phyloP scores from a whole-genome alignment of 1,140 invertebrate species.

The Coptotermes formosanus region DNA sequence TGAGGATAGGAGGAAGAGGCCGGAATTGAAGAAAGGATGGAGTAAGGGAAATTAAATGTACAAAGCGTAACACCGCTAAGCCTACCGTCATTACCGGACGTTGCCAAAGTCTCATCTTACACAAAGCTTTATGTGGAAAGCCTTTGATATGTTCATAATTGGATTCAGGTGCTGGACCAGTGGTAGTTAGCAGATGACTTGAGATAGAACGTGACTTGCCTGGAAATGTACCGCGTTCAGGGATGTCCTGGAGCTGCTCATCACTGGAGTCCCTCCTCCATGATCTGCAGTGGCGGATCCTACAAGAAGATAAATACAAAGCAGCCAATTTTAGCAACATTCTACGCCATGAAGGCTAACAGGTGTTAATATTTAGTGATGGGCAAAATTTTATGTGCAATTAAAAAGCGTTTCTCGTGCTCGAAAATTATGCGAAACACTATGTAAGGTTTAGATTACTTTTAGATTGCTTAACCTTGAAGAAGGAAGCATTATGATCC shows the following conservation, averaged over 20 bases:
- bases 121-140: background rate
- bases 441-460: too few relatives aligned
- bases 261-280: background rate
- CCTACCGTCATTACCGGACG: background rate
- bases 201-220: background rate
- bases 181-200: background rate
- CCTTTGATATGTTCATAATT: background rate
- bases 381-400: too few relatives aligned
- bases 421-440: too few relatives aligned
- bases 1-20: background rate
- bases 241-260: background rate
- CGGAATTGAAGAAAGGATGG: background rate
- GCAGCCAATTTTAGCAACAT: too few relatives aligned
- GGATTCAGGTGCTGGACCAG: background rate
- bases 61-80: background rate
- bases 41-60: slow-evolving; percentile 4
- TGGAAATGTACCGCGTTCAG: background rate
- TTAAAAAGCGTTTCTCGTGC: too few relatives aligned
- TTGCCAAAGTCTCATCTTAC: background rate
- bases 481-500: too few relatives aligned
- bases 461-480: too few relatives aligned
- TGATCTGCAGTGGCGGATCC: background rate
- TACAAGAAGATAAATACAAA: too few relatives aligned
- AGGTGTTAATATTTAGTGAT: too few relatives aligned
- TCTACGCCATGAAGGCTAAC: too few relatives aligned